Evolutionary conservation across 2,113 vertebrate species (phyloP), one percentile per base, ranked within the genome.

Genomic region (Spea bombifrons): DNA sequence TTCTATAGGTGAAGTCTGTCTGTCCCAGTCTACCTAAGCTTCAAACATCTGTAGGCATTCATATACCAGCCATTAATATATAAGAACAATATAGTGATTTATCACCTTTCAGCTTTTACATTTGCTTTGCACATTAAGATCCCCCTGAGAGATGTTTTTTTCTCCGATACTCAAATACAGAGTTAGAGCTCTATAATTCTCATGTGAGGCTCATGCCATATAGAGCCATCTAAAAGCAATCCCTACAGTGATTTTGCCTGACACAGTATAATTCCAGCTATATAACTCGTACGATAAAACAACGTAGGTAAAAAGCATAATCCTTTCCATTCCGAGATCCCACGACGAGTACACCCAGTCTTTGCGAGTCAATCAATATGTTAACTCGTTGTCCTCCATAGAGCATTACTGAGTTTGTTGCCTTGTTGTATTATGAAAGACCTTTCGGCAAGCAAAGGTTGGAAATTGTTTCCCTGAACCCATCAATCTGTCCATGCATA

Each of bases 391-490:
- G 5, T 48, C 12, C 3, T 9, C 13, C 65, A 68, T 9, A 46
- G n/a, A 10, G 45, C 7, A 43, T 30, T 43, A 53, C 43, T 10
- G 0, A 0, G 30, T 67, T 44, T 46, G 2, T 64, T 45, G 44
- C 65, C n/a, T 4, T 3, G 13, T 9, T 13, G 55, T 12, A 59
- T 59, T 13, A 59, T 59, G 55, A 13, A 59, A 4, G 44, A n/a
- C 48, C 43, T 44, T 15, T 76, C 7, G 5, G 44, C 5, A 69
- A 44, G n/a, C 7, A 68, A 76, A 55, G 75, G 50, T 50, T 55
- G 43, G 10, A 66, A 86, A 86, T 79, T 72, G 47, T 84, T 64
- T 83, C 82, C 87, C 86, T 88, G 87, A 87, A 77, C 80, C 80
- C 30, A 52, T 84, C 9, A 47, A 79, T 73, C 45, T 81, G 81